Evolutionary conservation across 1,140 invertebrate species (phyloP).

Genomic region (Hycleus phaleratus): DNA sequence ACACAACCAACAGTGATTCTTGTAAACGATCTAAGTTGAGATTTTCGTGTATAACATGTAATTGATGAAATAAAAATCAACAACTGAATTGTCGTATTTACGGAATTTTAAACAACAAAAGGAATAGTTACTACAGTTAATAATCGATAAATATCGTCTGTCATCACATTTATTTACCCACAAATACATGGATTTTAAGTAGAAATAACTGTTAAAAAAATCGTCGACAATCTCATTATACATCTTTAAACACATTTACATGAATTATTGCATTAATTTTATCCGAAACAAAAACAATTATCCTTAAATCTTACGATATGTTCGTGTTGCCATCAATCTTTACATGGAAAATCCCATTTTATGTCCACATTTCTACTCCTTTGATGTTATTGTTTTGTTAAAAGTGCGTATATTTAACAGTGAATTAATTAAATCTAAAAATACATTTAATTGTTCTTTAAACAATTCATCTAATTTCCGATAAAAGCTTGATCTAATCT

Average conservation of each 20-base stretch:
- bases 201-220: conserved; percentile 24
- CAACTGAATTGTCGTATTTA: too few relatives aligned
- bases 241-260: conserved; percentile 11
- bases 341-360: conserved; percentile 14
- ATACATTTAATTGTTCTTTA: too few relatives aligned
- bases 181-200: conserved; percentile 26
- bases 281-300: background rate
- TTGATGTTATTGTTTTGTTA: conserved; percentile 10
- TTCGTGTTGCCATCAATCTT: background rate
- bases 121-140: too few relatives aligned
- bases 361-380: conserved; percentile 1
- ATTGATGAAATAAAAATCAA: too few relatives aligned
- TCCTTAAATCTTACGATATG: conserved; percentile 10
- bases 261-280: conserved; percentile 24
- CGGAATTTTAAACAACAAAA: too few relatives aligned
- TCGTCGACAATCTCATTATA: conserved; percentile 1
- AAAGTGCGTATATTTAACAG: conserved; percentile 27
- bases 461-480: too few relatives aligned
- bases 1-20: too few relatives aligned
- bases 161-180: conserved; percentile 30
- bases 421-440: conserved; percentile 8
- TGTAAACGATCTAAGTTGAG: too few relatives aligned
- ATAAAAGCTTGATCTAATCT: too few relatives aligned
- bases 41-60: too few relatives aligned
- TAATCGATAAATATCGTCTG: background rate